Evolutionary conservation across 2,888 invertebrate species (phyloP).

Genomic region (Napeogenes inachia): DNA sequence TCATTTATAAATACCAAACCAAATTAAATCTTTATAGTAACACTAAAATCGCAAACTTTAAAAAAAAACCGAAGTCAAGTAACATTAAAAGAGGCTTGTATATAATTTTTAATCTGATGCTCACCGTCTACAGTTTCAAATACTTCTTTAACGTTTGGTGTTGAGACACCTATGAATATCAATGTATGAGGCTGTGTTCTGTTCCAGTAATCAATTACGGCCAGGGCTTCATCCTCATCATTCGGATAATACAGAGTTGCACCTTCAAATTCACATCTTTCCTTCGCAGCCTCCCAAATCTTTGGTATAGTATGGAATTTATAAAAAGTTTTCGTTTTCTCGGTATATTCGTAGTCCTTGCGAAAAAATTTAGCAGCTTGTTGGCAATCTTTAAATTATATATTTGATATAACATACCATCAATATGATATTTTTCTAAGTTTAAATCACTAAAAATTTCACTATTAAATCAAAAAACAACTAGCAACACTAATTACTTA

Average conservation of each 20-base stretch:
- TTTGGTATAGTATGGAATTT: constrained; percentile 53
- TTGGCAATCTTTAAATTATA: constrained; percentile 47
- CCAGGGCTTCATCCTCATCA: constrained; percentile 43
- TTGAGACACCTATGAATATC: constrained; percentile 48
- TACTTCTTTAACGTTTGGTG: constrained; percentile 43
- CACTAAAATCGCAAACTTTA: no score
- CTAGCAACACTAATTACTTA: constrained; percentile 1
- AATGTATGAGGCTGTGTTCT: constrained; percentile 37
- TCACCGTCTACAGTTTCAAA: constrained; percentile 49
- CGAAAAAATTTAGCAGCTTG: constrained; percentile 48
- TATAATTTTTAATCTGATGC: constrained; percentile 6
- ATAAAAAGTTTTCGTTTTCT: constrained; percentile 48
- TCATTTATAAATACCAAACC: no score
- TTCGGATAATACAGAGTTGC: constrained; percentile 53
- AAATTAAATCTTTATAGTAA: no score
- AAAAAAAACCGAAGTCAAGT: no score
- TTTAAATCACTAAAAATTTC: no score
- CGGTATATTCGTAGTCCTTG: constrained; percentile 52
- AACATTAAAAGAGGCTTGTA: no score
- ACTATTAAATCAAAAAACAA: constrained; percentile 1
- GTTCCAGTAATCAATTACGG: constrained; percentile 40
- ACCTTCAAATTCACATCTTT: constrained; percentile 50
- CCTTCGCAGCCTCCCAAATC: constrained; percentile 50
- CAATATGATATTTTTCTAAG: not conserved
- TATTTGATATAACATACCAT: not conserved